Evolutionary conservation across 2,113 vertebrate species (phyloP), one percentile per base, ranked within the genome.

Genomic region (Phrynosoma blainvillii): DNA sequence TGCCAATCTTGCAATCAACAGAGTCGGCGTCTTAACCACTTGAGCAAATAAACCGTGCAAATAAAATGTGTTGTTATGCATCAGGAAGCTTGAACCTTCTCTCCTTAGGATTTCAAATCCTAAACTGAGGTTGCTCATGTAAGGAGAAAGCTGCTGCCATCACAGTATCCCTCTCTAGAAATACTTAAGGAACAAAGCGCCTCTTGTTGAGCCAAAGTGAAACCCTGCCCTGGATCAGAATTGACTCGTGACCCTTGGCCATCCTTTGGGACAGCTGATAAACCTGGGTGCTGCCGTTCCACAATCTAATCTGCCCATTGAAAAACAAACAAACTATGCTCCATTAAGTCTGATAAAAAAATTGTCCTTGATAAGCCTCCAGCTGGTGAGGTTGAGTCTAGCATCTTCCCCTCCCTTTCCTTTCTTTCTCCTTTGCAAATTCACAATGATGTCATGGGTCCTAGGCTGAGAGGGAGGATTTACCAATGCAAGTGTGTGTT

Each of bases 301-400:
- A 21, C 21, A 18, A 76, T 32, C 80, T 76, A 76, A 93, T 95
- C 93, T 92, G 95, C 89, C 92, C 89, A 92, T 89, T 90, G 47
- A 7, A 47, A 47, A 47, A 47, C 47, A 47, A 47, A 47, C 47
- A 47, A 47, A 47, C 47, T 47, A 47, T 47, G 47, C 47, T 47
- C 47, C 47, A 47, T 47, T 47, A 47, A 47, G 47, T 47, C 47
- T 92, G 68, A 97, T 97, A 96, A 96, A 40, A 36, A 96, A 93
- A 82, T 93, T 95, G 95, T 97, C 97, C 96, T 97, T 96, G 95
- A 96, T 59, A 8, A 78, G 59, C 18, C 70, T 52, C 94, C 95
- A 94, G 47, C 95, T 88, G 92, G 95, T 95, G 96, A 59, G 52
- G 21, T 83, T 56, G 91, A 92, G 59, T 14, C 95, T 96, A 95